Base-by-base conservation (phyloP, 2,797 vertebrate genomes). In the Crax fasciolata region DNA sequence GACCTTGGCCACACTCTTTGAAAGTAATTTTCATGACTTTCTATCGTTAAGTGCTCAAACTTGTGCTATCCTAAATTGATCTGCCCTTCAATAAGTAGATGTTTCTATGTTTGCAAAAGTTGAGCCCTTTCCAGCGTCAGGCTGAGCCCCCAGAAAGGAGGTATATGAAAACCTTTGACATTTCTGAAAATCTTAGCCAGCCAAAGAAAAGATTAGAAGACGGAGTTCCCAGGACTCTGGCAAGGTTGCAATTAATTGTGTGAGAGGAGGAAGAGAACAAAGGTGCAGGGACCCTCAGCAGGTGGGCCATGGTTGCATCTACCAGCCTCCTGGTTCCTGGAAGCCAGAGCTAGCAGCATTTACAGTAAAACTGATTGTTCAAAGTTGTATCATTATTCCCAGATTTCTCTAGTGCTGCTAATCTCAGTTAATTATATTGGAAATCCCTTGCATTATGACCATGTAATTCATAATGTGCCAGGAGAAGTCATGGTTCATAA, bases 381-480 rank as follows among this genome's bases (percentile, higher is more conserved):
- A 35, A 95, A 93, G 87, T 95, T 92, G 75, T 94, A 92, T 94
- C 89, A 91, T 95, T 95, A 94, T 95, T 92, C 93, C 97, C 97
- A 95, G 95, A 95, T 97, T 97, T 97, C 94, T 96, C 58, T 74
- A 94, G 80, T 87, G 89, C 96, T 97, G 91, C 95, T 97, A 96
- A 97, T 96, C 94, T 96, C 93, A 75, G 96, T 91, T 97, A 97
- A 97, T 97, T 97, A 97, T 95, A 96, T 93, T 96, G 97, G 93
- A 97, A 97, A 97, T 96, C 97, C 95, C 88, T 95, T 88, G 87
- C 91, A 95, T 97, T 95, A 94, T 96, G 96, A 96, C 95, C 87
- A 66, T 91, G 88, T 90, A 97, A 96, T 97, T 97, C 95, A 96
- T 97, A 94, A 94, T 96, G 92, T 95, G 92, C 95, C 94, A 92